These are phyloP conservation scores for Cynopterus brachyotis DNA, from an alignment of 2,113 vertebrate species.

Conservation along the genomic window DNA sequence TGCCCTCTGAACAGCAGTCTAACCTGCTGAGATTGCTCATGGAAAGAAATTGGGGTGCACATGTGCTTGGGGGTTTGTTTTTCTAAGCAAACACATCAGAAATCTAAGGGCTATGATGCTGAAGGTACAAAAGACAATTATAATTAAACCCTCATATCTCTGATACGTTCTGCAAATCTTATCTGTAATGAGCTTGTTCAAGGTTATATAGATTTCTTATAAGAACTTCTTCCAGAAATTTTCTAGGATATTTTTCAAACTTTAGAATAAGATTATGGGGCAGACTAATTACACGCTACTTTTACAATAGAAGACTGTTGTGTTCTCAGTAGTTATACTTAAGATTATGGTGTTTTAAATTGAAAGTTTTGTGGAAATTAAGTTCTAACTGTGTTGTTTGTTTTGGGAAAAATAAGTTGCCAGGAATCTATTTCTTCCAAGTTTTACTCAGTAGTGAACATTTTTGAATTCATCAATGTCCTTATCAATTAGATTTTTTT, in stretches of 20 bases:
- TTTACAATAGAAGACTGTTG: neutral
- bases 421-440: constrained; percentile 9
- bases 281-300: neutral
- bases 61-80: neutral
- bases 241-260: constrained; percentile 37
- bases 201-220: neutral
- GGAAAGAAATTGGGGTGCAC: neutral
- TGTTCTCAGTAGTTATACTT: constrained; percentile 9
- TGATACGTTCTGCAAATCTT: constrained; percentile 36
- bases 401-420: neutral
- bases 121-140: neutral
- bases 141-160: neutral
- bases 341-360: constrained; percentile 3
- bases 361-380: constrained; percentile 32
- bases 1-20: neutral
- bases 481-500: constrained; percentile 40
- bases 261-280: neutral
- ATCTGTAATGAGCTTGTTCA: neutral
- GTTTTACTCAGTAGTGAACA: constrained; percentile 32
- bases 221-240: neutral
- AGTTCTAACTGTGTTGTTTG: constrained; percentile 21
- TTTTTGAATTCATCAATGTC: constrained; percentile 25
- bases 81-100: neutral
- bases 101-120: neutral
- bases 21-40: neutral